phyloP scores from a whole-genome alignment of 2,888 invertebrate genomes.

The Sphinx pinastri region DNA sequence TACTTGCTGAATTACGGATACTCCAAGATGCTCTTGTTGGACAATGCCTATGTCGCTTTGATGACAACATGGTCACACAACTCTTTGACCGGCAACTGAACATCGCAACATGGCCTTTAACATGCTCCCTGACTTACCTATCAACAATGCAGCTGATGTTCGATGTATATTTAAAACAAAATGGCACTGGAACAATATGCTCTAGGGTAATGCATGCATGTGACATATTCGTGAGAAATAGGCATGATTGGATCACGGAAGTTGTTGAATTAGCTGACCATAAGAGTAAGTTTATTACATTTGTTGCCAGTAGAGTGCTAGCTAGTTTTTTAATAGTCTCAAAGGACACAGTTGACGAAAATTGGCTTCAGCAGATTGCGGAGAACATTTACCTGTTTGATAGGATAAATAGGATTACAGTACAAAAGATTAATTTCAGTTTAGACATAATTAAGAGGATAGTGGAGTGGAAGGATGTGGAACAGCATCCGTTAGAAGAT shows the following conservation, averaged over 20 bases:
- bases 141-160: conserved; percentile 93
- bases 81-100: conserved; percentile 87
- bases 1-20: conserved; percentile 80
- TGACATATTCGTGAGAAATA: conserved; percentile 90
- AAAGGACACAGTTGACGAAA: conserved; percentile 90
- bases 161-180: conserved; percentile 93
- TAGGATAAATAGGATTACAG: conserved; percentile 86
- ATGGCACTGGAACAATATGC: conserved; percentile 91
- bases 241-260: conserved; percentile 93
- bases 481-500: conserved; percentile 91
- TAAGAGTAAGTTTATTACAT: conserved; percentile 91
- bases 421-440: conserved; percentile 92
- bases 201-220: conserved; percentile 91
- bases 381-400: conserved; percentile 88
- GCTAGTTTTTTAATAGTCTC: conserved; percentile 93
- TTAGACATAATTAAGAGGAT: conserved; percentile 93
- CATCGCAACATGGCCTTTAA: conserved; percentile 77
- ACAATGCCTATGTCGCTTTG: conserved; percentile 91
- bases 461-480: conserved; percentile 94
- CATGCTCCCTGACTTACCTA: conserved; percentile 88
- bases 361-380: conserved; percentile 91
- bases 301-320: conserved; percentile 90
- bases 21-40: conserved; percentile 88
- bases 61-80: conserved; percentile 87
- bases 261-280: conserved; percentile 91